Evolutionary conservation across 1,140 invertebrate species (phyloP).

Genomic region (Euschistus heros): DNA sequence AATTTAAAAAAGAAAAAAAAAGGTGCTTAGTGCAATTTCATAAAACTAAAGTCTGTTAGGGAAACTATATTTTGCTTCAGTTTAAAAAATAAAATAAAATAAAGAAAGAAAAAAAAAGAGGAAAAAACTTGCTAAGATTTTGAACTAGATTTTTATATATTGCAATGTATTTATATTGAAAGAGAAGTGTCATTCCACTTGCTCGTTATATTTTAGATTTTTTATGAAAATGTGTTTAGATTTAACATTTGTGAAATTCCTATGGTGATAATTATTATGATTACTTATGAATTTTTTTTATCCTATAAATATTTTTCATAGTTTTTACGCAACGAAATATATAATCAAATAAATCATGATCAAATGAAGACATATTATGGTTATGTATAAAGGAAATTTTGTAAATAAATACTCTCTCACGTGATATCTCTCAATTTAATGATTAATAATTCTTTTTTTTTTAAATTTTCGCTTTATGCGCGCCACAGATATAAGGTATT

Average conservation of each 20-base stretch:
- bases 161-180: neutral
- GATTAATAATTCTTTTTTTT: no score
- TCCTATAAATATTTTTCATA: constrained; percentile 2
- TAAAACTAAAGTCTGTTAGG: neutral
- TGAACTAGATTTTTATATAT: neutral
- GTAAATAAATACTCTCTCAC: no score
- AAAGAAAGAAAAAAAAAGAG: no score
- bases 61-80: constrained; percentile 3
- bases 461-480: no score
- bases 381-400: neutral
- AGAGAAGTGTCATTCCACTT: neutral
- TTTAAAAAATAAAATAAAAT: constrained; percentile 4
- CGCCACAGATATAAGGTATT: no score
- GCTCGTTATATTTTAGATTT: neutral
- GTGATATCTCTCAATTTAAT: no score
- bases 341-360: constrained; percentile 11
- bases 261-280: neutral
- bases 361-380: neutral
- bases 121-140: neutral
- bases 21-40: constrained; percentile 6
- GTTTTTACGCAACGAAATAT: constrained; percentile 10
- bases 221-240: neutral
- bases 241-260: neutral
- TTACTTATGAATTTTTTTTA: neutral
- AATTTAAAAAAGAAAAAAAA: neutral